Conservation (phyloP, 1,140 invertebrate species). For the Diachasmimorpha longicaudata region DNA sequence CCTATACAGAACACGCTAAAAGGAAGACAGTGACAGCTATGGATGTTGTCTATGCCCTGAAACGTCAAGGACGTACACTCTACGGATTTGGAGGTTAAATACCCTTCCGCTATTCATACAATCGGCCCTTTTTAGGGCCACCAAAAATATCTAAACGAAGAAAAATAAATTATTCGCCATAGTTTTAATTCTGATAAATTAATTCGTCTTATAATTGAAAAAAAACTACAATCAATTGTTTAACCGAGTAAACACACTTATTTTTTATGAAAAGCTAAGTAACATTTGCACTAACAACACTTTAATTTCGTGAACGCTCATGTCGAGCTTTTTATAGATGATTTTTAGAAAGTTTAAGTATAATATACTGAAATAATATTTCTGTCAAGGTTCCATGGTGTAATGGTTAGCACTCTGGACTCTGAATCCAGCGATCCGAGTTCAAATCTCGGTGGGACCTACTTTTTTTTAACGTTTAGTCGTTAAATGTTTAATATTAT, state of each 20-base stretch:
- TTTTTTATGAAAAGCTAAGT: too few relatives aligned
- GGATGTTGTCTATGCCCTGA: background rate
- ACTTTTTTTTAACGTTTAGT: background rate
- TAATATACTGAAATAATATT: too few relatives aligned
- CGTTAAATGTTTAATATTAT: too few relatives aligned
- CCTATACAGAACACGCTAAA: background rate
- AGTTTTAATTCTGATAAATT: too few relatives aligned
- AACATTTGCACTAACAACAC: too few relatives aligned
- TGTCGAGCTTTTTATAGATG: too few relatives aligned
- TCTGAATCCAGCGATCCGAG: constrained; percentile 81
- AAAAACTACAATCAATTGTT: too few relatives aligned
- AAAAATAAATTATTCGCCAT: background rate
- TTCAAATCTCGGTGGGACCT: constrained; percentile 71
- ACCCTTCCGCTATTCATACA: background rate
- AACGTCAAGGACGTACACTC: background rate
- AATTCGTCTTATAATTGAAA: too few relatives aligned
- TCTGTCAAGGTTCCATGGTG: constrained; percentile 49
- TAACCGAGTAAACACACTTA: too few relatives aligned
- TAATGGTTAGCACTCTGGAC: constrained; percentile 70
- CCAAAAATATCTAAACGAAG: background rate
- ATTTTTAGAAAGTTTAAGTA: too few relatives aligned
- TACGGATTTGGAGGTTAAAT: background rate
- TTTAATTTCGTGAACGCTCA: too few relatives aligned
- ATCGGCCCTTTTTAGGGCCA: constrained; percentile 1
- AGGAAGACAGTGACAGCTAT: background rate